A percentile compares a stretch with the other conserved stretches of the same genome.
phyloP scores from a whole-genome alignment of 2,888 invertebrate genomes.

The Tenthredo scrophulariae region DNA sequence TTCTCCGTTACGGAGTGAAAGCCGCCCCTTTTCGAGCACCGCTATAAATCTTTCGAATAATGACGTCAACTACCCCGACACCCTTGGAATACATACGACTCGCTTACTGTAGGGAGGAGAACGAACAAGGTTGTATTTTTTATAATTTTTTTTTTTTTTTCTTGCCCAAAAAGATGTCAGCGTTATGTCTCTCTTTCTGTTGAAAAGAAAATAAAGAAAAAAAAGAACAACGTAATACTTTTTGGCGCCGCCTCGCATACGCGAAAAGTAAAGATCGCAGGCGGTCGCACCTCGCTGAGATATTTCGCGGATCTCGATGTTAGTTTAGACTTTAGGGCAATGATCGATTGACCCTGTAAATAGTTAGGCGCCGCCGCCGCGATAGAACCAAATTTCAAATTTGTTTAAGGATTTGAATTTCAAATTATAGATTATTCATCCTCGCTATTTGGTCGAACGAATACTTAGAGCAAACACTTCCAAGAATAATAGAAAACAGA shows the following conservation, averaged over 20 bases:
- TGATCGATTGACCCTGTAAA: conserved; percentile 15
- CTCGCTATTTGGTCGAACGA: neutral
- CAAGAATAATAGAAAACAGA: neutral
- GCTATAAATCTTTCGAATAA: conserved; percentile 48
- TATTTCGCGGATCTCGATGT: neutral
- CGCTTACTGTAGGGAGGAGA: neutral
- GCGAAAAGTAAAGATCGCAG: neutral
- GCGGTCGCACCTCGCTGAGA: neutral
- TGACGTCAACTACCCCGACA: conserved; percentile 43
- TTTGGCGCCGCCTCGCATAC: neutral
- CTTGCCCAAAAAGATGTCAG: neutral
- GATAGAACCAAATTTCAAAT: neutral
- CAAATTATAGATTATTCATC: conserved; percentile 14
- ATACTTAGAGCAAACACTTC: neutral
- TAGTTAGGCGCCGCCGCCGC: neutral
- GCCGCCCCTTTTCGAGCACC: conserved; percentile 5
- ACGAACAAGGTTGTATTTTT: neutral
- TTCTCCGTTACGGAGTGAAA: neutral
- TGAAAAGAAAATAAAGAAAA: neutral
- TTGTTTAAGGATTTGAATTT: conserved; percentile 37
- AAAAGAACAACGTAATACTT: too few relatives aligned
- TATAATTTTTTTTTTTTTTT: neutral
- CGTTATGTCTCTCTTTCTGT: neutral
- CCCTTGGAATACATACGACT: conserved; percentile 34
- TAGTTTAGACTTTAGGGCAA: neutral